Percentiles rank a stretch among this genome's conserved stretches.
Evolutionary conservation across 2,113 vertebrate species (phyloP).

Genomic region (Nesoenas mayeri): DNA sequence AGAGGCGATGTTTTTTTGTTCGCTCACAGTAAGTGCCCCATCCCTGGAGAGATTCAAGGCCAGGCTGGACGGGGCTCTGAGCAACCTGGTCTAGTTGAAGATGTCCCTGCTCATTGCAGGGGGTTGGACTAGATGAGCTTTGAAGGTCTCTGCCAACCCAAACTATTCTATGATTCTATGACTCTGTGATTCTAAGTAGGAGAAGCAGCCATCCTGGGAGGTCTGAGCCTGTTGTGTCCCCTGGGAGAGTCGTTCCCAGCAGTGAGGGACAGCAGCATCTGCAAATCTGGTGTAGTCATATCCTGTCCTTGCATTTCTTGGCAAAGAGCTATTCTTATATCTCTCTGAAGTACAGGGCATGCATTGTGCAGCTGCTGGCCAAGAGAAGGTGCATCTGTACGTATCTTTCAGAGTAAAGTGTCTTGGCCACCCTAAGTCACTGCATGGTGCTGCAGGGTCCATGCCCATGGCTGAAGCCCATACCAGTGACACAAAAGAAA

Average conservation of each 20-base stretch:
- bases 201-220: neutral
- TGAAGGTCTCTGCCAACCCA: too few relatives aligned
- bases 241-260: neutral
- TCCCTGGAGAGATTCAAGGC: too few relatives aligned
- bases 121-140: too few relatives aligned
- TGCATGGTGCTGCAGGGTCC: neutral
- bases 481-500: neutral
- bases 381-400: neutral
- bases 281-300: neutral
- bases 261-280: neutral
- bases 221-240: neutral
- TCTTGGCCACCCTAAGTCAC: neutral
- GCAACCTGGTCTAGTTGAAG: too few relatives aligned
- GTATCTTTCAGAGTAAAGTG: neutral
- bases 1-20: neutral
- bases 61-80: too few relatives aligned
- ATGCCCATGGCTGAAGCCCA: neutral
- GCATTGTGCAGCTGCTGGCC: neutral
- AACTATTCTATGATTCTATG: too few relatives aligned
- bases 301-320: neutral
- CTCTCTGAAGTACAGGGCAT: neutral
- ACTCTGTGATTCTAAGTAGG: neutral
- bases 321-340: neutral
- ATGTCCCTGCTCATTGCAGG: too few relatives aligned
- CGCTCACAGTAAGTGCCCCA: too few relatives aligned